Base-by-base conservation (phyloP, 2,113 vertebrate species). In the Trogon melanurus region DNA sequence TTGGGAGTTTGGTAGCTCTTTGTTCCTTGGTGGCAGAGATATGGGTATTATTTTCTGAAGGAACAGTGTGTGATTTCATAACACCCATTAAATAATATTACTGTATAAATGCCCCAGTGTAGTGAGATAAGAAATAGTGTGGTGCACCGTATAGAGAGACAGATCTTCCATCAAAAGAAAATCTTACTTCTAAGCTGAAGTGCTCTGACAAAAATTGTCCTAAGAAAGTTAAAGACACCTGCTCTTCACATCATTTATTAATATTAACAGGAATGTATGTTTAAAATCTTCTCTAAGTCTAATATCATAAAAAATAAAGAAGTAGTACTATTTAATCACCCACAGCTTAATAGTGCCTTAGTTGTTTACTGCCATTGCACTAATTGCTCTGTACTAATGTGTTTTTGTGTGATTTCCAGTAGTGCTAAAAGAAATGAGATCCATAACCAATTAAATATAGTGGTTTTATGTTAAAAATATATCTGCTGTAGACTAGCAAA, bases 301-400 rank as follows among this genome's bases (percentile, higher is more conserved):
- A 97, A 97, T 95, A 96, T 98, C 75, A 97, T 97, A 98, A 98
- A 98, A 98, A 98, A 98, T 98, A 98, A 98, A 97, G 96, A 97
- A 98, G 98, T 98, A 98, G 98, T 98, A 97, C 97, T 98, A 97
- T 98, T 98, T 98, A 98, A 98, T 98, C 98, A 98, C 98, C 98
- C 98, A 98, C 98, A 97, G 98, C 98, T 98, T 98, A 98, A 98
- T 97, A 98, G 98, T 97, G 98, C 97, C 97, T 98, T 97, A 93
- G 98, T 98, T 98, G 98, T 98, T 98, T 98, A 98, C 98, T 97
- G 98, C 98, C 96, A 94, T 97, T 92, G 97, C 96, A 98, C 98
- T 98, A 98, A 98, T 98, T 98, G 98, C 98, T 97, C 97, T 95
- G 97, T 97, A 97, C 98, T 98, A 98, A 98, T 98, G 98, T 98